phyloP scores from a whole-genome alignment of 2,113 vertebrate species.

The Microcebus jonahi region DNA sequence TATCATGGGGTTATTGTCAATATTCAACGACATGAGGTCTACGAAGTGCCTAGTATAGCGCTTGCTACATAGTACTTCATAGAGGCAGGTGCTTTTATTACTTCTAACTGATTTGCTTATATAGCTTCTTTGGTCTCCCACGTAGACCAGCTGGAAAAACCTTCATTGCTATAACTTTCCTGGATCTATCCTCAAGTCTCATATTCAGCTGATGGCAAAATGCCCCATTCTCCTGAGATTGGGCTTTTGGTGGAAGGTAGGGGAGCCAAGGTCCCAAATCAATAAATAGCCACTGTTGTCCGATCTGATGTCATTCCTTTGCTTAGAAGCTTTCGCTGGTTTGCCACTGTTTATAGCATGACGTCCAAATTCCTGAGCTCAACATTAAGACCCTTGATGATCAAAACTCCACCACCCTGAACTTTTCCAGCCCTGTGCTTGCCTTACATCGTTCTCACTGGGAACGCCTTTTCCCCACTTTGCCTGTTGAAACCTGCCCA shows the following conservation, averaged over 20 bases:
- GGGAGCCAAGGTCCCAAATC: neutral
- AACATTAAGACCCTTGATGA: neutral
- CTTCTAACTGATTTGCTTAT: neutral
- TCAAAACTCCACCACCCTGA: neutral
- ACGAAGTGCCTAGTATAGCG: neutral
- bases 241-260: neutral
- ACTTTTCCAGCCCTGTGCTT: neutral
- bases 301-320: neutral
- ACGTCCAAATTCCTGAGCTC: neutral
- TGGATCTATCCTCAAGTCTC: neutral
- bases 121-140: neutral
- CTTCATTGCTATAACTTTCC: neutral
- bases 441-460: neutral
- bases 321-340: neutral
- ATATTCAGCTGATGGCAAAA: neutral
- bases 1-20: neutral
- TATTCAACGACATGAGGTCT: neutral
- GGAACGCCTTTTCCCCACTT: neutral
- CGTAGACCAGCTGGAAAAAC: neutral
- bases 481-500: constrained; percentile 35
- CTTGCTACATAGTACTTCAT: neutral
- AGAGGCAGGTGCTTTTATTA: neutral
- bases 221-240: neutral
- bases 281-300: neutral
- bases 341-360: neutral